These are phyloP conservation scores for Paramormyrops kingsleyae DNA, from an alignment of 2,113 vertebrate species.

Conservation along the genomic window DNA sequence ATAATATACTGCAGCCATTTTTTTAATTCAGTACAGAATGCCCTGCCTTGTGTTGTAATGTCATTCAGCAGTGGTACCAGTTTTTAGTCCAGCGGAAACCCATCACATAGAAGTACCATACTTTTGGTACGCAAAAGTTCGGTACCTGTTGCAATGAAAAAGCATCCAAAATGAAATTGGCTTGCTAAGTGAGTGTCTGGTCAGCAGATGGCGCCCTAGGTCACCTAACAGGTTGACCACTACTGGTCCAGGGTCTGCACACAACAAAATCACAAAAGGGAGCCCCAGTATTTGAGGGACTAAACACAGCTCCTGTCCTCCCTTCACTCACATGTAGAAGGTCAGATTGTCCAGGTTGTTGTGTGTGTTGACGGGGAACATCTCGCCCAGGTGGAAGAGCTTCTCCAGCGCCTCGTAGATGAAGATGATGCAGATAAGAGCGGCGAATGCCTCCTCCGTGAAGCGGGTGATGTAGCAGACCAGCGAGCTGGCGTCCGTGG, in stretches of 20 bases:
- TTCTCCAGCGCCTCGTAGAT: conserved; percentile 95
- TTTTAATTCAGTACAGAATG: not conserved
- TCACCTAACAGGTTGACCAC: not conserved
- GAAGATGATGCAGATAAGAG: conserved; percentile 95
- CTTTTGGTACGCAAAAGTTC: not conserved
- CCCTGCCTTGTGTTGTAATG: not conserved
- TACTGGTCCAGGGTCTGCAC: not conserved
- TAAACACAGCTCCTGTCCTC: not conserved
- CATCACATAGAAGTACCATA: not conserved
- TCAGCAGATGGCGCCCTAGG: not conserved
- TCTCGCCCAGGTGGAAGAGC: conserved; percentile 80
- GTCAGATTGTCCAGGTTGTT: conserved; percentile 78
- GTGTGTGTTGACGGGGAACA: conserved; percentile 81
- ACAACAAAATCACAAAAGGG: not conserved
- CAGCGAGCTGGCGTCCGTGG: conserved; percentile 88
- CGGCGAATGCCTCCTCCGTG: conserved; percentile 90
- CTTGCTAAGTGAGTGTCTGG: not conserved
- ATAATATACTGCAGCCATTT: not conserved
- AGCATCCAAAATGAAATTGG: not conserved
- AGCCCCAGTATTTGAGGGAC: not conserved
- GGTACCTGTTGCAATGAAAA: not conserved
- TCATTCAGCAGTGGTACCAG: not conserved
- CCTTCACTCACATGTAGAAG: conserved; percentile 72
- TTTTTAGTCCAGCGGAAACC: not conserved
- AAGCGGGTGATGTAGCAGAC: conserved; percentile 95